phyloP scores from a whole-genome alignment of 2,888 invertebrate species.

The Acheta domesticus region DNA sequence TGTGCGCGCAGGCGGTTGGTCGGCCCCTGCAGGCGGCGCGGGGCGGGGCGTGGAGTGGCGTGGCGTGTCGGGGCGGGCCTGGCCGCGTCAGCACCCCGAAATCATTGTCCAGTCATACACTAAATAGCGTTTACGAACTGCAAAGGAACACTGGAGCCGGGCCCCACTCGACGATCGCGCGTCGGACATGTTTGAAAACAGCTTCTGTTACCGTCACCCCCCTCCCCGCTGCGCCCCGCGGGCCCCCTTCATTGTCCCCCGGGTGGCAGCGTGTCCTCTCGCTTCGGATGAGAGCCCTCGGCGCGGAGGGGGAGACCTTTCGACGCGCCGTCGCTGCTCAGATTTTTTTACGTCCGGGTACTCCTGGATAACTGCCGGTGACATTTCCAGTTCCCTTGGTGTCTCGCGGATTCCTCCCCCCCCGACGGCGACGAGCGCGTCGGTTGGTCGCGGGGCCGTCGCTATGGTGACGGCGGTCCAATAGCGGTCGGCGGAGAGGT shows the following conservation, averaged over 20 bases:
- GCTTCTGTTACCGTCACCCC: not conserved
- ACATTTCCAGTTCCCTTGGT: not conserved
- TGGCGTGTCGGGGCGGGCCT: too few species aligned
- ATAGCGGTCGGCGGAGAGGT: not conserved
- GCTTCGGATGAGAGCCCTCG: not conserved
- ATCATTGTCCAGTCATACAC: not conserved
- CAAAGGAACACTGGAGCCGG: not conserved
- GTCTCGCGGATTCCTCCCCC: not conserved
- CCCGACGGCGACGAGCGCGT: not conserved
- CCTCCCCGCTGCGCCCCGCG: not conserved
- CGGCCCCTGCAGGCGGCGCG: too few species aligned
- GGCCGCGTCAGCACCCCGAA: not conserved
- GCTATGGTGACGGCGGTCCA: not conserved
- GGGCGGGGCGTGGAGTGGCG: too few species aligned
- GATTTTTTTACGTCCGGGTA: not conserved
- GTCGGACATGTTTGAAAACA: slow-evolving; percentile 1
- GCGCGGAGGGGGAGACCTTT: not conserved
- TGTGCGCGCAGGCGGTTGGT: too few species aligned
- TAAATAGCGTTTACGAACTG: slow-evolving; percentile 6
- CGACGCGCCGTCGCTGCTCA: not conserved
- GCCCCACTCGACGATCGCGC: not conserved
- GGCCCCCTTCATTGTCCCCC: not conserved
- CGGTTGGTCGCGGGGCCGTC: not conserved
- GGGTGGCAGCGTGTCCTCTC: not conserved
- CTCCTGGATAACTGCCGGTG: not conserved